These are phyloP conservation scores for Apocrypta bakeri DNA, from an alignment of 1,140 invertebrate species.

Conservation along the genomic window DNA sequence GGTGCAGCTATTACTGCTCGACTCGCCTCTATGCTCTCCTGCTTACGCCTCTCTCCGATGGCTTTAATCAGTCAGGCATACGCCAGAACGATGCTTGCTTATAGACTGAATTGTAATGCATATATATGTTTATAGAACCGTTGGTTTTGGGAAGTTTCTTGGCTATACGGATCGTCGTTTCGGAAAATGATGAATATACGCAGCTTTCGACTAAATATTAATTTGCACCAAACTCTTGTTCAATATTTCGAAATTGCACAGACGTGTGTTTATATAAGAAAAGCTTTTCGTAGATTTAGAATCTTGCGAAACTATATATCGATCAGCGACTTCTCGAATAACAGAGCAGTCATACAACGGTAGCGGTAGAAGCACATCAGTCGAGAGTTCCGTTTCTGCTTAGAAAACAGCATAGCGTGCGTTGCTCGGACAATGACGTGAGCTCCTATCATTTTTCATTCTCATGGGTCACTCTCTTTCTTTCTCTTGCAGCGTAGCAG, in stretches of 20 bases:
- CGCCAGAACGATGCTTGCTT: constrained; percentile 31
- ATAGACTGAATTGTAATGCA: constrained; percentile 20
- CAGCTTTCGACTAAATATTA: no score
- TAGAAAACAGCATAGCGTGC: constrained; percentile 56
- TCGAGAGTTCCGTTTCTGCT: not conserved
- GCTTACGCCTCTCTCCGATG: not conserved
- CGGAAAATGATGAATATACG: constrained; percentile 33
- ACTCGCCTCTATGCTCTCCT: not conserved
- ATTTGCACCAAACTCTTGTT: no score
- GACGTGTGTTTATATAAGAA: no score
- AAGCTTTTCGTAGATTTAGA: no score
- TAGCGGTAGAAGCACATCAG: no score
- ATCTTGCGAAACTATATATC: not conserved
- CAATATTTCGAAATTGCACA: not conserved
- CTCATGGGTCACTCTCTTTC: constrained; percentile 59
- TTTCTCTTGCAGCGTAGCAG: not conserved
- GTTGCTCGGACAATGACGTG: constrained; percentile 59
- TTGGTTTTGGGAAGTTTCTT: not conserved
- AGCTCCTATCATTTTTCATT: constrained; percentile 63
- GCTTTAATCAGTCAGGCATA: constrained; percentile 48
- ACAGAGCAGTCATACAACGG: no score
- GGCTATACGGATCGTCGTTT: constrained; percentile 20
- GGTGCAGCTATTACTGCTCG: constrained; percentile 41
- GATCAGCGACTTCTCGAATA: not conserved
- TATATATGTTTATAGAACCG: not conserved